These are phyloP conservation scores for Adoxophyes honmai DNA, from an alignment of 1,140 invertebrate species.

Conservation along the genomic window DNA sequence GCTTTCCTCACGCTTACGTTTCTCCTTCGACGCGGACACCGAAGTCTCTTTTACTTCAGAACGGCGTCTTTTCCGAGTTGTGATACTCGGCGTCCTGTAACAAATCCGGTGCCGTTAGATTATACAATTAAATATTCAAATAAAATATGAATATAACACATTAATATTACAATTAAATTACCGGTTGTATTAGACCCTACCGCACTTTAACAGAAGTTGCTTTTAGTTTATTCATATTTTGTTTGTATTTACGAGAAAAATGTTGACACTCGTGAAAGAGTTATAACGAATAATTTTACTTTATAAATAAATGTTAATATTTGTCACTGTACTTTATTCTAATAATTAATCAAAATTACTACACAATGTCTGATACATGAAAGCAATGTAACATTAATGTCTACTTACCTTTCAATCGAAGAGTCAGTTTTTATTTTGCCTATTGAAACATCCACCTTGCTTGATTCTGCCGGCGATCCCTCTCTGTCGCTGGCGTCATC, in stretches of 20 bases:
- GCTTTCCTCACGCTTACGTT: slow-evolving; percentile 35
- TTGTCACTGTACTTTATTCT: no score
- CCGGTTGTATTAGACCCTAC: no score
- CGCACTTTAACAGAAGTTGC: no score
- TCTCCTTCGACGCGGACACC: slow-evolving; percentile 46
- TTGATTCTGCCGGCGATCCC: slow-evolving; percentile 21
- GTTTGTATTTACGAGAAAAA: no score
- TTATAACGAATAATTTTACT: no score
- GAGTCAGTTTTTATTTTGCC: slow-evolving; percentile 28
- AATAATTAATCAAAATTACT: slow-evolving; percentile 18
- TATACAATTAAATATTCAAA: no score
- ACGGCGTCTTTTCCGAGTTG: slow-evolving; percentile 43
- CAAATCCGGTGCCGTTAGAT: slow-evolving; percentile 38
- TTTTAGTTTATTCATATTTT: no score
- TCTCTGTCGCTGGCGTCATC: slow-evolving; percentile 51
- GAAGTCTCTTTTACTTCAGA: slow-evolving; percentile 51
- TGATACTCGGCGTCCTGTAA: slow-evolving; percentile 30
- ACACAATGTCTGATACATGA: no score
- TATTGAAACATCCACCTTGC: slow-evolving; percentile 42
- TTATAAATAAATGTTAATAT: no score
- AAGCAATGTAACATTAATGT: neutral
- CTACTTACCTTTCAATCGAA: slow-evolving; percentile 37
- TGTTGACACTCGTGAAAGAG: no score
- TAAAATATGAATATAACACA: no score
- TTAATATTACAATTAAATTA: no score